Evolutionary conservation across 2,888 invertebrate genomes (phyloP).

Genomic region (Meiosimyza decipiens): DNA sequence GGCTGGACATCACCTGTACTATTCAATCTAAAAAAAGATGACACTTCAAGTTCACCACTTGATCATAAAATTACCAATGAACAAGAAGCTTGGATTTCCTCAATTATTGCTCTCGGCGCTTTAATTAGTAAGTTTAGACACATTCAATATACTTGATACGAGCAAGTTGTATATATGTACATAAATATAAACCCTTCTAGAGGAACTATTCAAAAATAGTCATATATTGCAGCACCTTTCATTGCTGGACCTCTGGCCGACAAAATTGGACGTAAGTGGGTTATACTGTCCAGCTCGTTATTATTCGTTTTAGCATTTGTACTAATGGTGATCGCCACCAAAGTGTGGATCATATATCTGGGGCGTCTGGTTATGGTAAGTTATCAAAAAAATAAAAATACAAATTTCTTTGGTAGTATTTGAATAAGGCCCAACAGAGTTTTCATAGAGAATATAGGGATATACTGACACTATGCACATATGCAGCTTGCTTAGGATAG

Average conservation of each 20-base stretch:
- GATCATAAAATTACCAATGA: constrained; percentile 64
- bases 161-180: too few species aligned
- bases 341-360: constrained; percentile 71
- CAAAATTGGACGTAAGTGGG: constrained; percentile 76
- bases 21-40: constrained; percentile 68
- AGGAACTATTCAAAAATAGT: not conserved
- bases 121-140: constrained; percentile 69
- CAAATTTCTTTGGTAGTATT: too few species aligned
- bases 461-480: too few species aligned
- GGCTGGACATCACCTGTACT: constrained; percentile 82
- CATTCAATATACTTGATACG: too few species aligned
- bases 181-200: too few species aligned
- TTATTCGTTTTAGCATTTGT: constrained; percentile 80
- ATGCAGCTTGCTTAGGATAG: too few species aligned
- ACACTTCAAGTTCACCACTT: constrained; percentile 68
- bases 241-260: constrained; percentile 76
- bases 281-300: constrained; percentile 73
- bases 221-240: constrained; percentile 71
- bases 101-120: constrained; percentile 77
- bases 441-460: too few species aligned
- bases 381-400: constrained; percentile 5
- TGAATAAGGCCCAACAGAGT: too few species aligned
- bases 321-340: constrained; percentile 72
- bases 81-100: constrained; percentile 80
- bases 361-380: constrained; percentile 60